Percentiles rank a stretch among this genome's conserved stretches.
Conservation (phyloP, 2,797 vertebrate species). For the Pseudochirops cupreus region DNA sequence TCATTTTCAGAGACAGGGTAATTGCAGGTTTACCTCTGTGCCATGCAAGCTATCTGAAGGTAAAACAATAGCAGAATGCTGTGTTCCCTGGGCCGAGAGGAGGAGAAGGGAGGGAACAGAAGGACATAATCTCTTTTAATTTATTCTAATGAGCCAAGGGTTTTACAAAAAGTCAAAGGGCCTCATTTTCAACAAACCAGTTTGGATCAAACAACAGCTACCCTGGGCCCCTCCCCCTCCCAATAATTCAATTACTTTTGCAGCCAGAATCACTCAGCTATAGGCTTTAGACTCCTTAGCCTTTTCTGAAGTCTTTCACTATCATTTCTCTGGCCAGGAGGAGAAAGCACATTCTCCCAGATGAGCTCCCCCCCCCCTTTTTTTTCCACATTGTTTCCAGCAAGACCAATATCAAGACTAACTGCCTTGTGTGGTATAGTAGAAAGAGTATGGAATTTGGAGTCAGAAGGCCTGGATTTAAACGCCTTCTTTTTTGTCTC, state of each 20-base stretch:
- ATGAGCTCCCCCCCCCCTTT: not conserved
- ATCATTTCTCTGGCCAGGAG: not conserved
- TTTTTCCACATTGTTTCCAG: not conserved
- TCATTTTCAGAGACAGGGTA: slow-evolving; percentile 70
- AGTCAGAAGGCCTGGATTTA: not conserved
- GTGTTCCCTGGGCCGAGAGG: slow-evolving; percentile 30
- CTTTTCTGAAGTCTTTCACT: slow-evolving; percentile 11
- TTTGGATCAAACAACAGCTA: slow-evolving; percentile 62
- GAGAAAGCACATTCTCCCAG: not conserved
- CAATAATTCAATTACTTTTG: slow-evolving; percentile 59
- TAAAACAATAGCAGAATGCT: slow-evolving; percentile 62
- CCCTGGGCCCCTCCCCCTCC: slow-evolving; percentile 44
- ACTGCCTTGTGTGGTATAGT: not conserved
- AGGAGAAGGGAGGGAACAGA: slow-evolving; percentile 20
- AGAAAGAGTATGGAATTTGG: not conserved
- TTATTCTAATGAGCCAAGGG: slow-evolving; percentile 73
- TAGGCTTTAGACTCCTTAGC: not conserved
- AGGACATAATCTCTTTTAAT: slow-evolving; percentile 71
- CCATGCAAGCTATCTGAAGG: slow-evolving; percentile 67
- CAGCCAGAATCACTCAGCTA: slow-evolving; percentile 63
- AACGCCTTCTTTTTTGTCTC: not conserved
- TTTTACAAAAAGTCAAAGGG: slow-evolving; percentile 72
- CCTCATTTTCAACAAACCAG: slow-evolving; percentile 65
- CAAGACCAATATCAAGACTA: not conserved
- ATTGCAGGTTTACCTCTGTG: slow-evolving; percentile 71